Conservation (phyloP, 2,113 vertebrate genomes). For the Sula dactylatra region DNA sequence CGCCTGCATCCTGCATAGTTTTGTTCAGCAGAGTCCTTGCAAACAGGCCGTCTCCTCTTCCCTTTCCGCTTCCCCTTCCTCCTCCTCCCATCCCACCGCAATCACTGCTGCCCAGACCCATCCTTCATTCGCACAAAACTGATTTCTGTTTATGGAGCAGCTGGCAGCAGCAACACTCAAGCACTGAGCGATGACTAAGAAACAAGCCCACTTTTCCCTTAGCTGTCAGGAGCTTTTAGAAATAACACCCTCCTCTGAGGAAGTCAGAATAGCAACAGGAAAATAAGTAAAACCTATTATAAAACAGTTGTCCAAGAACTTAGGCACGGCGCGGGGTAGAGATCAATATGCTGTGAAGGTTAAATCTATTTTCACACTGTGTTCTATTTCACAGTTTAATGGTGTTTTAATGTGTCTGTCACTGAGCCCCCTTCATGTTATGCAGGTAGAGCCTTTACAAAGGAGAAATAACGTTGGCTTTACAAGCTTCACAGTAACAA, state of each 20-base stretch:
- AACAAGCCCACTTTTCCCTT: constrained; percentile 63
- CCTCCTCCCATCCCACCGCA: constrained; percentile 44
- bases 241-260: constrained; percentile 78
- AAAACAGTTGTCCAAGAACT: constrained; percentile 84
- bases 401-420: constrained; percentile 90
- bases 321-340: constrained; percentile 69
- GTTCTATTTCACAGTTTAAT: constrained; percentile 90
- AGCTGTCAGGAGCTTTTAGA: constrained; percentile 80
- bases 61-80: constrained; percentile 38
- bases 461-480: constrained; percentile 67
- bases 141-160: constrained; percentile 71
- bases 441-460: constrained; percentile 76
- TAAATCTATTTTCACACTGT: constrained; percentile 88
- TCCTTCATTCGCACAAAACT: constrained; percentile 57
- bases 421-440: constrained; percentile 78
- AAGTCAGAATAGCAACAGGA: constrained; percentile 81
- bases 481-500: constrained; percentile 74
- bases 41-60: constrained; percentile 21
- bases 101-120: constrained; percentile 61
- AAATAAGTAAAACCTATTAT: constrained; percentile 86
- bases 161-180: constrained; percentile 57
- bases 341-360: constrained; percentile 85
- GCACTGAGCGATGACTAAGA: constrained; percentile 66
- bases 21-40: constrained; percentile 43
- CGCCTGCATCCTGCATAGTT: constrained; percentile 53